Evolutionary conservation across 30 jellyfish, hydroid and myxozoan species (phyloP).

Genomic region (Catostylus mosaicus): DNA sequence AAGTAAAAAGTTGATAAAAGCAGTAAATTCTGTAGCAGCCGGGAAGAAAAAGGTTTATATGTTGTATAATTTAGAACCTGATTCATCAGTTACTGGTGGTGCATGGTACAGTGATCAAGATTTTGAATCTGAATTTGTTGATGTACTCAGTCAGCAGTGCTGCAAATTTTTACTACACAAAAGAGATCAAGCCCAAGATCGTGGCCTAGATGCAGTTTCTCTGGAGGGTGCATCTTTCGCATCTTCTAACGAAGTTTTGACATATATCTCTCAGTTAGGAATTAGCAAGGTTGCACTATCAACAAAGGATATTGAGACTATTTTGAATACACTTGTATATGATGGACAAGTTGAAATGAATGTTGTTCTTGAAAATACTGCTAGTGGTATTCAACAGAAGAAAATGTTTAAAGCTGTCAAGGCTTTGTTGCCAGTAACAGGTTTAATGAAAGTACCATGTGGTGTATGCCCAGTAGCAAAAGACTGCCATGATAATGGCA

Average conservation of each 20-base stretch:
- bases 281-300: conserved; percentile 93
- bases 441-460: conserved; percentile 94
- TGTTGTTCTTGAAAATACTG: conserved; percentile 53
- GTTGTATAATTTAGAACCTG: conserved; percentile 92
- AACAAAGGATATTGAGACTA: conserved; percentile 89
- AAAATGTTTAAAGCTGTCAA: conserved; percentile 78
- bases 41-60: conserved; percentile 94
- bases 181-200: conserved; percentile 75
- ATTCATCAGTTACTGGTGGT: conserved; percentile 97
- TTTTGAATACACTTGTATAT: conserved; percentile 82
- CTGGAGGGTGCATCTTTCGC: conserved; percentile 91
- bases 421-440: conserved; percentile 84
- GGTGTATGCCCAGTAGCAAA: conserved; percentile 95
- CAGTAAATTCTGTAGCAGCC: conserved; percentile 96
- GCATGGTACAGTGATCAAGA: conserved; percentile 99
- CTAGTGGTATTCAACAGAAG: conserved; percentile 70
- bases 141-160: conserved; percentile 94
- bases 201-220: conserved; percentile 80
- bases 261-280: conserved; percentile 91
- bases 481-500: conserved; percentile 92
- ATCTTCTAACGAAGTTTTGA: conserved; percentile 91
- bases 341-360: conserved; percentile 96
- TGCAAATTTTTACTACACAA: conserved; percentile 81
- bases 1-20: conserved; percentile 90
- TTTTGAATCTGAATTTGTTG: conserved; percentile 98